These are phyloP conservation scores for Leptinotarsa texana DNA, from an alignment of 1,140 invertebrate species.

Conservation along the genomic window DNA sequence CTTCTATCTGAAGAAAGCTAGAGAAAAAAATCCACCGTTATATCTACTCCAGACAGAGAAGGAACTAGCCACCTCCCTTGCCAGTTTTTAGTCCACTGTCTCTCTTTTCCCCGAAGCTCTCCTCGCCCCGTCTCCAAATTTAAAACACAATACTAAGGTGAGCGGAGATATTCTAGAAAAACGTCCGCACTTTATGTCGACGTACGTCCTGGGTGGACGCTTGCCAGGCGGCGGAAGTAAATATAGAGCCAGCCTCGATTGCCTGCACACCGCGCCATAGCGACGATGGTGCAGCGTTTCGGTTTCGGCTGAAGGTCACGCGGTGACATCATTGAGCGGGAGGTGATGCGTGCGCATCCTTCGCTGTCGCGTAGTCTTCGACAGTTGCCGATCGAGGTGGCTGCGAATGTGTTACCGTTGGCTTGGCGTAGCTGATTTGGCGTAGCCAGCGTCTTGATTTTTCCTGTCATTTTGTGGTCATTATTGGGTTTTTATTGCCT, in stretches of 20 bases:
- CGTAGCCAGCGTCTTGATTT: too few relatives aligned
- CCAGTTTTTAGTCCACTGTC: neutral
- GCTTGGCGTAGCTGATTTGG: too few relatives aligned
- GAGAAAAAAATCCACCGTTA: too few relatives aligned
- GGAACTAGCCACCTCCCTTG: too few relatives aligned
- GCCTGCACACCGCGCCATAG: neutral
- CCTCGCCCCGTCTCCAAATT: neutral
- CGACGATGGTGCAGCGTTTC: neutral
- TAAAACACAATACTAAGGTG: neutral
- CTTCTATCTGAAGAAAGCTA: too few relatives aligned
- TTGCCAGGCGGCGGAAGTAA: slow-evolving; percentile 21
- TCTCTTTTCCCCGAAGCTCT: neutral
- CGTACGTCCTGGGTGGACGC: neutral
- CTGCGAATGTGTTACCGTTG: too few relatives aligned
- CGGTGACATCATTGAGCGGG: slow-evolving; percentile 1
- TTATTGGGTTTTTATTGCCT: too few relatives aligned
- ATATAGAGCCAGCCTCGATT: slow-evolving; percentile 14
- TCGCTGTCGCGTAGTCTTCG: too few relatives aligned
- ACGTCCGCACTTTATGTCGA: neutral
- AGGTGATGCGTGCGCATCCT: neutral
- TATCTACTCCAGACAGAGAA: too few relatives aligned
- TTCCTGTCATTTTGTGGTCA: too few relatives aligned
- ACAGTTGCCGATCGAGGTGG: too few relatives aligned
- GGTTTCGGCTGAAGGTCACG: neutral
- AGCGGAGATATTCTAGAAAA: too few relatives aligned